Base-by-base conservation (phyloP, 2,113 vertebrate species). In the Enhydra lutris region DNA sequence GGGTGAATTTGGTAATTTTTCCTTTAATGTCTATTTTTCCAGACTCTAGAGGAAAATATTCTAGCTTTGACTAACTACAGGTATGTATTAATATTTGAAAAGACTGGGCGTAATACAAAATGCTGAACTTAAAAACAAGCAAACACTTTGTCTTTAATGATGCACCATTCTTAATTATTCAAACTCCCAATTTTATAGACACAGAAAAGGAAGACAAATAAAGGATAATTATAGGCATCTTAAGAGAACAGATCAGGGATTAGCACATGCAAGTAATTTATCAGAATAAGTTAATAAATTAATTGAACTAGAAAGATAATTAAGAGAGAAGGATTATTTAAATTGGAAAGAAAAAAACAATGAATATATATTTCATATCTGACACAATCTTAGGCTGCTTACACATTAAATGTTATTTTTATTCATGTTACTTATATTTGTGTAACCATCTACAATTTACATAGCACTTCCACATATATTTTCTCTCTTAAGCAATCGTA, bases 251-350 rank as follows among this genome's bases (percentile, higher is more conserved):
- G 9, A 87, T 79, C 31, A 79, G 13, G 34, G 15, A 81, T 81
- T 45, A 89, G 20, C 6, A 81, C 12, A 88, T 42, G 39, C 83
- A 76, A 17, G 9, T 61, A 91, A 94, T 34, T 71, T 74, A 74
- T 45, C 91, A 74, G 1, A 63, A n/a, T 14, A 67, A 55, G 23
- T 20, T 95, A 47, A 59, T 45, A 95, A 95, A 69, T 57, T 80
- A 96, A 61, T 55, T 93, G 20, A 95, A 69, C 6, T 89, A 24
- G 7, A 94, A 69, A 83, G 34, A 59, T 79, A 79, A 84, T 84
- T 94, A 65, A 73, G 78, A 83, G 10, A 50, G 11, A 57, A 78
- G 17, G 12, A 93, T 92, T 94, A 95, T 86, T 89, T 92, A 96
- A 83, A 45, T 86, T 73, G 39, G 31, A 73, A 73, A 73, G 9